Conservation (phyloP, 2,888 invertebrate genomes). For the Branchellion lobata region DNA sequence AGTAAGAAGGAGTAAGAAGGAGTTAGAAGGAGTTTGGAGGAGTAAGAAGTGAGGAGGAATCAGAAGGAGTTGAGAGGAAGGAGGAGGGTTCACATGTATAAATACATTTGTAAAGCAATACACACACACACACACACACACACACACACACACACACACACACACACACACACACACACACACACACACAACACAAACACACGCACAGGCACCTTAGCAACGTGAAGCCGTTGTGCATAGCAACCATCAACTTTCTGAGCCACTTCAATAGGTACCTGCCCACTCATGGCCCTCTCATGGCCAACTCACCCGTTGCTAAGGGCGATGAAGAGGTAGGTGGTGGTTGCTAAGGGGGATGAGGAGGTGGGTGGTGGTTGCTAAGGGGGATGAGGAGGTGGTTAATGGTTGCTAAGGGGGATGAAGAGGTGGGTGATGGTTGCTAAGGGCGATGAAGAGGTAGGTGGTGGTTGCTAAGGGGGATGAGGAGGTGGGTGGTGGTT, state of each 20-base stretch:
- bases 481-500: not conserved
- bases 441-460: not conserved
- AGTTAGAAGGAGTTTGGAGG: too few relatives aligned
- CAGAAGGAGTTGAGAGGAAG: too few relatives aligned
- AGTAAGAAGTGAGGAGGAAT: too few relatives aligned
- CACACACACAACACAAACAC: too few relatives aligned
- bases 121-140: too few relatives aligned
- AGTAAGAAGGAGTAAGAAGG: too few relatives aligned
- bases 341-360: not conserved
- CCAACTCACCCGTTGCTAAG: not conserved
- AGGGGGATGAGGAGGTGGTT: not conserved
- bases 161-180: conserved; percentile 34
- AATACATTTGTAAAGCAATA: conserved; percentile 8
- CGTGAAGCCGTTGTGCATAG: not conserved
- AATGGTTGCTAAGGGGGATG: not conserved
- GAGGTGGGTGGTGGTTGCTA: not conserved
- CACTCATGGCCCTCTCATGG: not conserved
- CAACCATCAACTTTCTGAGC: not conserved
- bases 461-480: not conserved
- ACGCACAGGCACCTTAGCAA: not conserved
- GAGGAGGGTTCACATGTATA: conserved; percentile 13
- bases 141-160: conserved; percentile 9
- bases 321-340: not conserved
- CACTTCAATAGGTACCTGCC: not conserved
- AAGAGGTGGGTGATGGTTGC: not conserved